phyloP scores from a whole-genome alignment of 1,140 invertebrate species.

The Battus philenor region DNA sequence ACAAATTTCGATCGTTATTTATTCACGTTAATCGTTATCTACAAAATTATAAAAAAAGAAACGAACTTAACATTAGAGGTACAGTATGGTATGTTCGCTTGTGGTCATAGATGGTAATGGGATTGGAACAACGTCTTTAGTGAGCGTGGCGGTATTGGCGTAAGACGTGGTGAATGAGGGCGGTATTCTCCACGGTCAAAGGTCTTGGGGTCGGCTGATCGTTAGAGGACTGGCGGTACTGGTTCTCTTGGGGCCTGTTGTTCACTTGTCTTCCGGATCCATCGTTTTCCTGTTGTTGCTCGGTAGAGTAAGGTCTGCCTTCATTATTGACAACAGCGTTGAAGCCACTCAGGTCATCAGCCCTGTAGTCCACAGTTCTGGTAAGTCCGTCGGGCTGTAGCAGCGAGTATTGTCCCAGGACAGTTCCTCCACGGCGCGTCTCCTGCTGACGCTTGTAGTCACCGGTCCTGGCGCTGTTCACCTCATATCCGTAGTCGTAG shows the following conservation, averaged over 20 bases:
- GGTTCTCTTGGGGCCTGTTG: neutral
- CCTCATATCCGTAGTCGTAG: conserved; percentile 79
- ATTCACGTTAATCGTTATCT: too few species aligned
- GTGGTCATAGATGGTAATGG: too few species aligned
- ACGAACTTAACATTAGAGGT: too few species aligned
- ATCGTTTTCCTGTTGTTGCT: neutral
- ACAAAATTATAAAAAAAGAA: too few species aligned
- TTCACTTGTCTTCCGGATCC: neutral
- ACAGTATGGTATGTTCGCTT: too few species aligned
- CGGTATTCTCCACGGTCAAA: neutral
- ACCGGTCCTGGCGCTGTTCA: conserved; percentile 75
- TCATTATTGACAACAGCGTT: conserved; percentile 35
- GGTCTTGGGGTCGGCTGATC: neutral
- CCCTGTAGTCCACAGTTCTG: conserved; percentile 79
- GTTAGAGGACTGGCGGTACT: neutral
- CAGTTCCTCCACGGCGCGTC: conserved; percentile 73
- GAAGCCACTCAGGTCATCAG: conserved; percentile 35
- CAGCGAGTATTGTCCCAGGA: conserved; percentile 77
- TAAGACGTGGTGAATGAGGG: conserved; percentile 6
- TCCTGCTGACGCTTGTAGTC: conserved; percentile 62
- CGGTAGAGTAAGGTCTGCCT: neutral
- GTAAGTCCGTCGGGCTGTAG: conserved; percentile 60
- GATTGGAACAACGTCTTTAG: too few species aligned
- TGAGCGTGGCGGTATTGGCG: too few species aligned
- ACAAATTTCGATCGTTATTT: too few species aligned